Conservation (phyloP, 2,113 vertebrate species). For the Siniperca knerii region DNA sequence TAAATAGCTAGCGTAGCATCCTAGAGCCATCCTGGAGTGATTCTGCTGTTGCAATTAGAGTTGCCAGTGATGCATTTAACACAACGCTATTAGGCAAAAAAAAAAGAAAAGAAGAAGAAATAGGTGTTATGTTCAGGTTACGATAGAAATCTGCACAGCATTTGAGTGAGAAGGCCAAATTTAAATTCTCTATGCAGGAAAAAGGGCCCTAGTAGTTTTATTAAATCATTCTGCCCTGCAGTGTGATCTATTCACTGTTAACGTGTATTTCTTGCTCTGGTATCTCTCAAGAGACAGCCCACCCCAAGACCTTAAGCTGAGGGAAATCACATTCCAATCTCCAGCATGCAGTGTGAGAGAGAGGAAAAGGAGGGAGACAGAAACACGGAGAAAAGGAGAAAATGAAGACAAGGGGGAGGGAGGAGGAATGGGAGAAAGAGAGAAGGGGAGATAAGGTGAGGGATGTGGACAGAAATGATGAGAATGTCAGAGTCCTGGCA, state of each 20-base stretch:
- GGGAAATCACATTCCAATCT: constrained; percentile 57
- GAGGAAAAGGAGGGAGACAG: constrained; percentile 19
- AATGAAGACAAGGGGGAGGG: constrained; percentile 10
- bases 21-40: neutral
- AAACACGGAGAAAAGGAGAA: constrained; percentile 7
- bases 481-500: constrained; percentile 63
- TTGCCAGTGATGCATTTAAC: constrained; percentile 16
- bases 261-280: constrained; percentile 40
- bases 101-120: neutral
- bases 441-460: constrained; percentile 52
- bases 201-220: constrained; percentile 23
- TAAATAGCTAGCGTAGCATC: constrained; percentile 16
- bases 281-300: constrained; percentile 65
- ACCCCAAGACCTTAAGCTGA: constrained; percentile 58
- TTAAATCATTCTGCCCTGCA: constrained; percentile 45
- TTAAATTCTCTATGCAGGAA: neutral
- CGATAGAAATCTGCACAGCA: neutral
- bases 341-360: constrained; percentile 29
- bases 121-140: neutral
- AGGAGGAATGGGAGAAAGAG: neutral
- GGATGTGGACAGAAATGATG: constrained; percentile 57
- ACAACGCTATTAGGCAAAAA: neutral
- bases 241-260: constrained; percentile 50
- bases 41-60: constrained; percentile 5
- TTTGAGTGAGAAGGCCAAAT: neutral